These are phyloP conservation scores for Scophthalmus maximus DNA, from an alignment of 2,113 vertebrate species.

Conservation along the genomic window DNA sequence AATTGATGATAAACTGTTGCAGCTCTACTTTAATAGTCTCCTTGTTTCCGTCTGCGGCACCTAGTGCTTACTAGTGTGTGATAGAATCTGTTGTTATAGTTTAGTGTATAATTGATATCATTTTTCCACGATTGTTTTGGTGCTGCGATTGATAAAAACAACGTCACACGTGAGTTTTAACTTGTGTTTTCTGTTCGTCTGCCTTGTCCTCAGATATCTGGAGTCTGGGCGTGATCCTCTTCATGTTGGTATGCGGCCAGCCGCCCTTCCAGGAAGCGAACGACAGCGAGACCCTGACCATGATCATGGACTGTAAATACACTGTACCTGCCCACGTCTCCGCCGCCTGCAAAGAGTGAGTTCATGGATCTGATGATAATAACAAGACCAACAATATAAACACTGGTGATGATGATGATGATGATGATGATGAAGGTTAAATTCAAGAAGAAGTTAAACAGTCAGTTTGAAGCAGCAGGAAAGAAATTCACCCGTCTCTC, in stretches of 20 bases:
- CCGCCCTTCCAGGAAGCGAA: constrained; percentile 99
- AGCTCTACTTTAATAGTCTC: constrained; percentile 7
- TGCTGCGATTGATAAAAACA: background rate
- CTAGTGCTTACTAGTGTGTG: background rate
- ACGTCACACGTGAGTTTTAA: background rate
- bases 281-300: constrained; percentile 97
- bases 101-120: too few relatives aligned
- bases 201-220: constrained; percentile 89
- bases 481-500: too few relatives aligned
- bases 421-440: too few relatives aligned
- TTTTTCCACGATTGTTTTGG: background rate
- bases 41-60: background rate
- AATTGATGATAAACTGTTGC: too few relatives aligned
- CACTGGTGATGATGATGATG: too few relatives aligned
- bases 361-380: constrained; percentile 40
- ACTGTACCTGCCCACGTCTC: constrained; percentile 94
- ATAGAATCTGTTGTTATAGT: too few relatives aligned
- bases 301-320: constrained; percentile 99
- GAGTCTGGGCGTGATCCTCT: constrained; percentile 98
- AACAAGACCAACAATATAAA: too few relatives aligned
- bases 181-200: background rate
- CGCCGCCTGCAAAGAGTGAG: constrained; percentile 95
- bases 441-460: too few relatives aligned
- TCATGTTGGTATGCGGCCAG: constrained; percentile 98
- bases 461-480: too few relatives aligned